Percentiles rank a stretch among this genome's conserved stretches.
Conservation (phyloP, 2,888 invertebrate species). For the Cloeon dipterum region DNA sequence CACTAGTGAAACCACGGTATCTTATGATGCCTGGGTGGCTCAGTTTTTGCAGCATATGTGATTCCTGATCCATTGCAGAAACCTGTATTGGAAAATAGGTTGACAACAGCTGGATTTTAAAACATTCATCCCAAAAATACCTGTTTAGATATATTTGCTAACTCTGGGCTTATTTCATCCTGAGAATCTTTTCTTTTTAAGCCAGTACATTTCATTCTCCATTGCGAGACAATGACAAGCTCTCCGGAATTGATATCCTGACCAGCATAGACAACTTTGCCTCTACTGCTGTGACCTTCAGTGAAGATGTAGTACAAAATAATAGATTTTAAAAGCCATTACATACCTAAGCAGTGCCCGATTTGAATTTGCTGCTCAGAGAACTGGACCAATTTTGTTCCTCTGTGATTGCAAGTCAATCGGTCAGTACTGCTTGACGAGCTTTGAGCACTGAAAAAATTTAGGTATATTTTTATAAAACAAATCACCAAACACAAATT, state of each 20-base stretch:
- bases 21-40: slow-evolving; percentile 48
- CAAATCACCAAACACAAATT: not conserved
- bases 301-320: not conserved
- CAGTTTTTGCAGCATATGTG: slow-evolving; percentile 41
- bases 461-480: not conserved
- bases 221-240: slow-evolving; percentile 48
- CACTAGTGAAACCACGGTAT: slow-evolving; percentile 46
- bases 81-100: not conserved
- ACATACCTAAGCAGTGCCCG: slow-evolving; percentile 47
- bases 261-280: slow-evolving; percentile 49
- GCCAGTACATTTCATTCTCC: slow-evolving; percentile 28
- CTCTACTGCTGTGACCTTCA: slow-evolving; percentile 45
- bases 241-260: slow-evolving; percentile 53
- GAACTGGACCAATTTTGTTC: slow-evolving; percentile 28
- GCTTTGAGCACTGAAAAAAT: slow-evolving; percentile 22
- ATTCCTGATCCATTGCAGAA: slow-evolving; percentile 44
- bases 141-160: slow-evolving; percentile 7
- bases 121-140: slow-evolving; percentile 1
- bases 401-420: slow-evolving; percentile 28
- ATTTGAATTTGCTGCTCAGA: slow-evolving; percentile 39
- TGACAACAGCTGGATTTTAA: not conserved
- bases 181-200: not conserved
- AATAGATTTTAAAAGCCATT: not conserved
- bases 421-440: slow-evolving; percentile 31
- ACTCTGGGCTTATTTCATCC: slow-evolving; percentile 1